phyloP scores from a whole-genome alignment of 92 coral and sea anemone genomes.

The Actinernus sp. region DNA sequence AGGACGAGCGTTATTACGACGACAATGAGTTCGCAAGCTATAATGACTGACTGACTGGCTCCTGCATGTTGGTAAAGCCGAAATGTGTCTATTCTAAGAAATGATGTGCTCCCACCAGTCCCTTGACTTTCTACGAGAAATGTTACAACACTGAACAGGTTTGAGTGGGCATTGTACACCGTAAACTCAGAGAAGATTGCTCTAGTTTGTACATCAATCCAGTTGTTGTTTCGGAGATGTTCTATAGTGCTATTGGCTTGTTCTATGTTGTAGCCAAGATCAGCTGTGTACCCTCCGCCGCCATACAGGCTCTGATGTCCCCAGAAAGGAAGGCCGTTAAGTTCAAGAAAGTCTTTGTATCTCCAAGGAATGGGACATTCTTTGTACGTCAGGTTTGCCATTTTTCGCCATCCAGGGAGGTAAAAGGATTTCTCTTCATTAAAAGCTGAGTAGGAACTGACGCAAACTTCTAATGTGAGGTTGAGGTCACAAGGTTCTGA shows the following conservation, averaged over 20 bases:
- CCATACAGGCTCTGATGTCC: slow-evolving; percentile 39
- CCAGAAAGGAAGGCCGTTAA: slow-evolving; percentile 54
- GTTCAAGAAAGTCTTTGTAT: slow-evolving; percentile 26
- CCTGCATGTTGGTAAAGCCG: slow-evolving; percentile 45
- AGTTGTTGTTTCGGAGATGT: slow-evolving; percentile 33
- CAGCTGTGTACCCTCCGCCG: slow-evolving; percentile 62
- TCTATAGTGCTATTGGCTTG: slow-evolving; percentile 32
- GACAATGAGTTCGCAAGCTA: slow-evolving; percentile 31
- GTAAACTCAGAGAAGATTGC: slow-evolving; percentile 57
- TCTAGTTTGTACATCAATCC: slow-evolving; percentile 54
- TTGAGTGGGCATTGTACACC: slow-evolving; percentile 30
- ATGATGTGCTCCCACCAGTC: slow-evolving; percentile 21
- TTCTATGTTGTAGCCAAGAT: slow-evolving; percentile 49
- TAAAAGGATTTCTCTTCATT: slow-evolving; percentile 39
- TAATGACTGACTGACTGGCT: slow-evolving; percentile 9
- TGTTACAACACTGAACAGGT: slow-evolving; percentile 30
- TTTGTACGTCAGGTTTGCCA: slow-evolving; percentile 13
- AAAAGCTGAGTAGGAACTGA: slow-evolving; percentile 29
- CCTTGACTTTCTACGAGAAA: slow-evolving; percentile 32
- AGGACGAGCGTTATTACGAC: slow-evolving; percentile 22
- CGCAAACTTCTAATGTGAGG: slow-evolving; percentile 11
- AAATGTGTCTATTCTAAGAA: slow-evolving; percentile 38
- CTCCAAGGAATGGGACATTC: slow-evolving; percentile 44
- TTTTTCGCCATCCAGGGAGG: slow-evolving; percentile 57
- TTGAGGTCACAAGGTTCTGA: slow-evolving; percentile 22